Evolutionary conservation across 2,888 invertebrate genomes (phyloP), one percentile per base, ranked within the genome.

Genomic region (Cantharis lateralis): DNA sequence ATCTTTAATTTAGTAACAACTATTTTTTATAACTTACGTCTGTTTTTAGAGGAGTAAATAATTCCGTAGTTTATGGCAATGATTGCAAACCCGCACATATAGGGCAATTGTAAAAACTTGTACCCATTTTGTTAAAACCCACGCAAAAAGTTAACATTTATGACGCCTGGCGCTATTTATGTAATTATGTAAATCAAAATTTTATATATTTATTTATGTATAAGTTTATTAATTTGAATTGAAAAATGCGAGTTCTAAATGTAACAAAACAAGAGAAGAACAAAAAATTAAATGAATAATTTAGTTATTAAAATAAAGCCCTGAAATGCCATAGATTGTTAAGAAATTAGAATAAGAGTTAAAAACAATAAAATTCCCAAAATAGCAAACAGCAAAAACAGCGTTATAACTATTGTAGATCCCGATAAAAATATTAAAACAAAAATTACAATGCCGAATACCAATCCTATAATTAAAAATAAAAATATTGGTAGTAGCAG

Each of bases 131-230:
- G 48, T 48, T 48, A 9, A 48, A 48, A 48, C 48, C 48, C 48
- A 48, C 48, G 48, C n/a, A 48, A 48, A 48, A 71, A 63, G 4
- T 71, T 28, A 28, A 24, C 62, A 71, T 71, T 71, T 71, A 63
- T 63, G 71, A 71, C 62, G 71, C 71, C 26, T 71, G 62, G 16
- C 26, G 13, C 26, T 15, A 26, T 24, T 71, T 62, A 62, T 26
- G 26, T 71, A 71, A 62, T 71, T 71, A 71, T 71, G 70, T 71
- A 48, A 24, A 15, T 62, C 26, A 48, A 48, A 48, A 48, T 48
- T 48, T 48, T 48, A 48, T 48, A n/a, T 48, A 48, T 48, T 48
- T 48, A 48, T 48, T 48, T 48, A 48, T 48, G 48, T 48, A 48
- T 48, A 48, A 48, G 48, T 48, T 48, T 48, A 48, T 48, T 48